Evolutionary conservation across 2,113 vertebrate genomes (phyloP), one percentile per base, ranked within the genome.

Genomic region (Nesospiza acunhae): DNA sequence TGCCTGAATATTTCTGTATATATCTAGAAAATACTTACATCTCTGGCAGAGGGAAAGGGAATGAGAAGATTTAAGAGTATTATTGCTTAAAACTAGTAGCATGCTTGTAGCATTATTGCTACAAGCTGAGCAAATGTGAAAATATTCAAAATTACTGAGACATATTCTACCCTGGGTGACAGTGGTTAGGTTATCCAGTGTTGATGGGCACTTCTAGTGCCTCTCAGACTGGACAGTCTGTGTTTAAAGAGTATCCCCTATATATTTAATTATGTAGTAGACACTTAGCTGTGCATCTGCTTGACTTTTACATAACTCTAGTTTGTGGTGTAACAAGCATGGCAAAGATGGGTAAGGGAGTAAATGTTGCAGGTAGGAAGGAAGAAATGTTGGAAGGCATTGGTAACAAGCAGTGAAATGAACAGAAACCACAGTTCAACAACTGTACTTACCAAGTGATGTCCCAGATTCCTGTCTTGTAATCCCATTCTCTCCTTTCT

Each of bases 401-500:
- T 58, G 41, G 20, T 52, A 63, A 47, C 15, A 52, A 73, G 46
- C 17, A 69, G 26, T 18, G 13, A 50, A 67, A 67, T 8, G 2
- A 73, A 49, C 16, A 67, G 70, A 87, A 39, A 47, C 15, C 52
- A 67, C 42, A 59, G 20, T 35, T 47, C 44, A 73, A 84, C 33
- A 72, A 63, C 33, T 75, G 1, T 11, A 89, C 55, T 92, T 94
- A 89, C 22, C 24, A 62, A 31, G 60, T 60, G 30, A 62, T 2
- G 1, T 35, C 37, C 18, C 7, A 8, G 44, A 58, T 35, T 75
- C 68, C 17, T 47, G 49, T 72, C 27, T 80, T 64, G 22, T 94
- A 59, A 95, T 74, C n/a, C 42, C 52, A 12, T 44, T 15, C 84
- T 94, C 20, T 97, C 87, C 95, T 98, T 97, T 91, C 83, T 94